These are phyloP conservation scores for Papilio aristodemus DNA, from an alignment of 1,140 invertebrate species.

Conservation along the genomic window DNA sequence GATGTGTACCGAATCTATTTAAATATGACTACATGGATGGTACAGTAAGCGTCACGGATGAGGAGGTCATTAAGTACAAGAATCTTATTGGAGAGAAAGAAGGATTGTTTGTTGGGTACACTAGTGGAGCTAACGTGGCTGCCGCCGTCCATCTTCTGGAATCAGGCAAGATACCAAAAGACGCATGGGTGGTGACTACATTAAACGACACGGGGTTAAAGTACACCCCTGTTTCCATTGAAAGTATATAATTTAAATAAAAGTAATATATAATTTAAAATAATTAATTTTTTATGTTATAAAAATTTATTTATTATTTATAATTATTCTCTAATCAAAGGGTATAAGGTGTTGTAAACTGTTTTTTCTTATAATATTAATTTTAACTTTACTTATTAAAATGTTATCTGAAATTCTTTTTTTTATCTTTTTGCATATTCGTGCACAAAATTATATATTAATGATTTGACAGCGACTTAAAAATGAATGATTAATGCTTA, in stretches of 20 bases:
- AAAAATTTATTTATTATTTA: conserved; percentile 1
- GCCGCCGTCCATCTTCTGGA: conserved; percentile 65
- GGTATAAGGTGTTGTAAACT: not conserved
- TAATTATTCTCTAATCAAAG: conserved; percentile 6
- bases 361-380: not conserved
- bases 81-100: conserved; percentile 67
- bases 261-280: not conserved
- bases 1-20: conserved; percentile 65
- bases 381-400: conserved; percentile 6
- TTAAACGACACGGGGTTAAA: conserved; percentile 70
- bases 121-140: conserved; percentile 68
- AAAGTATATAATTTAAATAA: conserved; percentile 31
- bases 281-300: not conserved
- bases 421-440: not conserved
- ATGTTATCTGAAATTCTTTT: conserved; percentile 4
- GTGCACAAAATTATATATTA: no score
- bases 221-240: conserved; percentile 56
- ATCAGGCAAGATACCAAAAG: conserved; percentile 56
- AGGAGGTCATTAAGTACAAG: conserved; percentile 64
- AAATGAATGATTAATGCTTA: no score
- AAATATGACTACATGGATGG: conserved; percentile 63
- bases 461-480: no score
- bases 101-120: conserved; percentile 72
- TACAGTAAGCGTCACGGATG: conserved; percentile 61
- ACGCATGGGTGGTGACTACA: conserved; percentile 69